Evolutionary conservation across 1,140 invertebrate genomes (phyloP), one percentile per base, ranked within the genome.

Genomic region (Drosophila kurseongensis): DNA sequence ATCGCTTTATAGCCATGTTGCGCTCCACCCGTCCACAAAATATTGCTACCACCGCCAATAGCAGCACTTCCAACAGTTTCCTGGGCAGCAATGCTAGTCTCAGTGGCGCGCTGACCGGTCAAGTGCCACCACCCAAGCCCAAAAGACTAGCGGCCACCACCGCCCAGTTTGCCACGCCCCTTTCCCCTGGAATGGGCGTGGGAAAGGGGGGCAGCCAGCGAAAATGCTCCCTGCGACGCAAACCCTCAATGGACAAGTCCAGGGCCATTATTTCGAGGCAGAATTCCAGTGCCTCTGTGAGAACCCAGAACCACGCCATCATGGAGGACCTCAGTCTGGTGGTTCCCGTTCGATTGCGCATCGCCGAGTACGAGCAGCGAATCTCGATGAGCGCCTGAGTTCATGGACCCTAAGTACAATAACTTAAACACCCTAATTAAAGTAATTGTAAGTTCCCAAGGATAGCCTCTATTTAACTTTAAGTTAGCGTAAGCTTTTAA

Each of bases 291-390:
- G 69, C 67, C 32, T 35, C 78, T 1, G 42, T 89, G 44, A 65
- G 84, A 40, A 81, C 89, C 47, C 89, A 91, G 54, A 82, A 88
- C 27, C 89, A 91, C 23, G 40, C 84, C 57, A 80, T 90, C 52
- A 91, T 91, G 89, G 89, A 91, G 78, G 89, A 91, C 60, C 63
- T 91, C 32, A 89, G 84, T 29, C 58, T 91, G n/a, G 89, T 91
- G 23, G 81, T 91, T 35, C 89, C 89, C 6, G 89, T 91, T 14
- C 62, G 80, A 57, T 54, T 91, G 52, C 89, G 89, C 56, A 85
- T 91, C 54, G 89, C 89, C 29, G 89, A 91, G 57, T 91, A 91
- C 75, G 89, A 91, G 57, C 69, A 89, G 29, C 89, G 89, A 58
- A 91, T 91, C 56, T 91, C 84, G 18, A 88, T 91, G 83, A 78